Base-by-base conservation (phyloP, 2,888 invertebrate species). In the Drosophila prolongata region DNA sequence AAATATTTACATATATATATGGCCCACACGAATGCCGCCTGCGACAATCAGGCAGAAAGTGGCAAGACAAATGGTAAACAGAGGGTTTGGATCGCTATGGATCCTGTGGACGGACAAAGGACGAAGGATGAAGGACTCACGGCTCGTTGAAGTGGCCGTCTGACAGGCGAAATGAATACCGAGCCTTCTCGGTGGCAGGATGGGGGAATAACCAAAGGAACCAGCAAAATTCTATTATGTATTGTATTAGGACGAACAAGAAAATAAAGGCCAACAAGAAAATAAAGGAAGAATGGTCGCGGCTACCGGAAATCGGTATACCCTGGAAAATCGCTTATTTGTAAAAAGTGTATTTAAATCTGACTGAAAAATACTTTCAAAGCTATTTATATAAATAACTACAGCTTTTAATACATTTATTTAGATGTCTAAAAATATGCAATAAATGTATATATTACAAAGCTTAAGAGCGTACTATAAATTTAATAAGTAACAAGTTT, bases 1-100 rank as follows among this genome's bases (percentile, higher is more conserved):
- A 77, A 76, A 79, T 73, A 61, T 76, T 57, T 72, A 78, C 62
- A 43, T 42, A 62, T 49, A 53, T 55, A 38, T 40, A 46, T 30
- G 46, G 34, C 44, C 35, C 44, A n/a, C 55, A 44, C 55, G 44
- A 34, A 46, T 34, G 64, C 53, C 46, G 58, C 8, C 38, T 59
- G 68, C 57, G 54, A 69, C 67, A 57, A 58, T 66, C 52, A 38
- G 34, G 58, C 44, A 14, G 37, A 53, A 53, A 44, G 60, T 40
- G 53, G 62, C 49, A 57, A 43, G 71, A 71, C 57, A 71, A 71
- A 70, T 71, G 61, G 56, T 61, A 46, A 70, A 52, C 68, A 67
- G 67, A 35, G 47, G 53, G 42, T 9, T 38, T 13, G 37, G 38
- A 37, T 46, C 30, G 59, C 47, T 13, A 34, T 10, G 37, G 43